Conservation (phyloP, 2,888 invertebrate species). For the Thymelicus acteon region DNA sequence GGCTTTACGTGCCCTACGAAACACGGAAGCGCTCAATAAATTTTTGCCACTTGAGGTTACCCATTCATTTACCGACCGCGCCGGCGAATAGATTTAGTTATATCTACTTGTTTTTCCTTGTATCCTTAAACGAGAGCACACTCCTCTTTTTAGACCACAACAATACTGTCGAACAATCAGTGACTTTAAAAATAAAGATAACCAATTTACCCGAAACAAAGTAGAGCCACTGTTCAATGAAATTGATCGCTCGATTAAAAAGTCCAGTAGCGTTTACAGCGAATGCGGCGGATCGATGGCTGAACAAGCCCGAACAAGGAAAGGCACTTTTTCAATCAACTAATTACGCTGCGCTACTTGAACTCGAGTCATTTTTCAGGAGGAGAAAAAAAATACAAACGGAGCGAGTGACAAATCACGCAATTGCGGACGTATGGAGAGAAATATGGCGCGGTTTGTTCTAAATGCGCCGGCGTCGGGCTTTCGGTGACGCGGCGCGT, state of each 20-base stretch:
- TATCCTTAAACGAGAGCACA: too few relatives aligned
- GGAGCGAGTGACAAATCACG: conserved; percentile 81
- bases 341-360: conserved; percentile 73
- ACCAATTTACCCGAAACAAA: conserved; percentile 16
- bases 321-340: conserved; percentile 76
- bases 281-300: conserved; percentile 55
- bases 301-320: conserved; percentile 65
- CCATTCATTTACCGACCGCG: too few relatives aligned
- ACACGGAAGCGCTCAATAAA: too few relatives aligned
- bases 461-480: conserved; percentile 72
- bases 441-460: conserved; percentile 80
- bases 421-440: conserved; percentile 80
- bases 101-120: too few relatives aligned
- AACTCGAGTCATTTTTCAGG: conserved; percentile 75
- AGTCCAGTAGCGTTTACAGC: conserved; percentile 55
- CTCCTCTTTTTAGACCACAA: too few relatives aligned
- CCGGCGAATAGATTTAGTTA: too few relatives aligned
- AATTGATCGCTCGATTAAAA: conserved; percentile 54
- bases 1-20: too few relatives aligned
- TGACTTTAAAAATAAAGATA: neutral
- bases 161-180: too few relatives aligned
- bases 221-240: conserved; percentile 41
- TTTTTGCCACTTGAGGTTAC: too few relatives aligned
- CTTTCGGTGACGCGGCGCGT: conserved; percentile 56
- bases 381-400: conserved; percentile 60